These are phyloP conservation scores for Mycetomoellerius zeteki DNA, from an alignment of 1,140 invertebrate genomes.

Conservation along the genomic window DNA sequence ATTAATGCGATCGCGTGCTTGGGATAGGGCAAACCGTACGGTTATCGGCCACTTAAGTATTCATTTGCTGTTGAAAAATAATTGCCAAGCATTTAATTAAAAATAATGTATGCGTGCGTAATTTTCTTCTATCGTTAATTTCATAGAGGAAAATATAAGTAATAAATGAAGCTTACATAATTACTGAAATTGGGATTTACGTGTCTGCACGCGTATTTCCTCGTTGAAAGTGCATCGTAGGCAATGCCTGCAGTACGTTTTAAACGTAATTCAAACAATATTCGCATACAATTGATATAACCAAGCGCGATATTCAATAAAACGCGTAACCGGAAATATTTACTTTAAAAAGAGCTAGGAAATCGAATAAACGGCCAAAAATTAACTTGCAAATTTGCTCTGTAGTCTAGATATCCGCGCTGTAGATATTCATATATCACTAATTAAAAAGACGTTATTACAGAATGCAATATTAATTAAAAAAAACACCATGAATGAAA, in stretches of 20 bases:
- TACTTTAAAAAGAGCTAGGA: slow-evolving; percentile 52
- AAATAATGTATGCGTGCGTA: slow-evolving; percentile 3
- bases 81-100: background rate
- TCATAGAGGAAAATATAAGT: background rate
- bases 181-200: slow-evolving; percentile 42
- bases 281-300: slow-evolving; percentile 61
- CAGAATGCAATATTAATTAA: background rate
- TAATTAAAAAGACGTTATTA: slow-evolving; percentile 48
- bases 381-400: slow-evolving; percentile 63
- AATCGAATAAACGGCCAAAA: slow-evolving; percentile 61
- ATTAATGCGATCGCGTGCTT: slow-evolving; percentile 47
- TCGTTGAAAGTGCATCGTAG: slow-evolving; percentile 31
- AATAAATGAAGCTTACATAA: slow-evolving; percentile 17
- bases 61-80: slow-evolving; percentile 19
- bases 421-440: background rate
- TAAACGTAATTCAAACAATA: slow-evolving; percentile 65
- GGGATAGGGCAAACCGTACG: background rate
- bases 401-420: slow-evolving; percentile 33
- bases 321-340: slow-evolving; percentile 61
- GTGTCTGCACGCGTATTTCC: slow-evolving; percentile 8
- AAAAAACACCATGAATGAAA: background rate
- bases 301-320: slow-evolving; percentile 60
- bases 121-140: slow-evolving; percentile 23
- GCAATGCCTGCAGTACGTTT: slow-evolving; percentile 11
- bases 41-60: slow-evolving; percentile 14